phyloP scores from a whole-genome alignment of 2,888 invertebrate species.

The Branchellion lobata region DNA sequence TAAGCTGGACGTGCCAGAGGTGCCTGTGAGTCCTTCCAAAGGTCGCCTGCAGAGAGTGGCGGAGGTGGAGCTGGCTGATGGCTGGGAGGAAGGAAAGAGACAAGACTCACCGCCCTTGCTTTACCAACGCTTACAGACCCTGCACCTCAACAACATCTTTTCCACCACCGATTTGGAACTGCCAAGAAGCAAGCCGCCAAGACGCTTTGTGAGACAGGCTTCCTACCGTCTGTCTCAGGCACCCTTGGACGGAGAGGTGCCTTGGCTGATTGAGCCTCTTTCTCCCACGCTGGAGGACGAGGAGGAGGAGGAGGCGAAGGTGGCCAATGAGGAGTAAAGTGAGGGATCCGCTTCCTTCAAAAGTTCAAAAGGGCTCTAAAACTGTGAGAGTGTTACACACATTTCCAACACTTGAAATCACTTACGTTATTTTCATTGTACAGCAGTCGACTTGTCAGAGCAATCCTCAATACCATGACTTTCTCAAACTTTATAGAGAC shows the following conservation, averaged over 20 bases:
- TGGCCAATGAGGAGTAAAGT: too few relatives aligned
- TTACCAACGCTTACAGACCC: constrained; percentile 5
- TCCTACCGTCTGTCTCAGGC: constrained; percentile 85
- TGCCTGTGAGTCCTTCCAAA: constrained; percentile 53
- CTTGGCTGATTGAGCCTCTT: constrained; percentile 46
- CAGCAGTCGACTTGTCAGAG: too few relatives aligned
- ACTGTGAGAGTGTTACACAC: too few relatives aligned
- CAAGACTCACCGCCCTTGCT: neutral
- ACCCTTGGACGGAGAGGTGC: constrained; percentile 66
- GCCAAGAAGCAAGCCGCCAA: constrained; percentile 53
- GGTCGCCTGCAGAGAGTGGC: neutral
- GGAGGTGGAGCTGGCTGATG: constrained; percentile 12
- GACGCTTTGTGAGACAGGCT: constrained; percentile 80
- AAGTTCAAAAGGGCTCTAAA: too few relatives aligned
- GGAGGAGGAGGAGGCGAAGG: constrained; percentile 25
- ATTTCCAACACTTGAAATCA: too few relatives aligned
- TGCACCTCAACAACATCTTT: constrained; percentile 7
- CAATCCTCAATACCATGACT: too few relatives aligned
- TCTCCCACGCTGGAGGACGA: constrained; percentile 52
- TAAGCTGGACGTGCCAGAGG: constrained; percentile 55
- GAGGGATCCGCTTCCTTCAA: too few relatives aligned
- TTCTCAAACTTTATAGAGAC: too few relatives aligned
- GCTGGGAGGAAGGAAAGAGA: neutral
- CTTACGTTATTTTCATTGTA: too few relatives aligned
- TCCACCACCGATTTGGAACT: constrained; percentile 12